phyloP scores from a whole-genome alignment of 1,140 invertebrate genomes.

The Muscidifurax raptorellus region DNA sequence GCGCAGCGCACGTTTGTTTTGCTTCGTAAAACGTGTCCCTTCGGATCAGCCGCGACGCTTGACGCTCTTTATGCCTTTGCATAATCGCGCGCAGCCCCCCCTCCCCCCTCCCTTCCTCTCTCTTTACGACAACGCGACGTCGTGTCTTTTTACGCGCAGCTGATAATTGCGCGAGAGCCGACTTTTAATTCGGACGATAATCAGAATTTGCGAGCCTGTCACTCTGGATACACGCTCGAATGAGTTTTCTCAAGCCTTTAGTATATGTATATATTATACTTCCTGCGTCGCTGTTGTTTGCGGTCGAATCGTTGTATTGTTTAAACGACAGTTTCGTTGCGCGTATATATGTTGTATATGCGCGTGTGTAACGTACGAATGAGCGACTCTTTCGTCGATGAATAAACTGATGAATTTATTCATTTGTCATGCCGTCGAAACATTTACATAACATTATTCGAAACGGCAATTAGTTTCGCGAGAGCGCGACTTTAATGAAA shows the following conservation, averaged over 20 bases:
- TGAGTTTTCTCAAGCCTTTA: not conserved
- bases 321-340: not conserved
- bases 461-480: not conserved
- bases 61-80: constrained; percentile 4
- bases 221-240: not conserved
- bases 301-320: not conserved
- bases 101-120: too few species aligned
- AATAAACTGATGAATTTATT: not conserved
- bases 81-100: constrained; percentile 14
- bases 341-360: too few species aligned
- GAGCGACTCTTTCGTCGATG: too few species aligned
- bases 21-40: constrained; percentile 16
- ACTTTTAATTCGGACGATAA: constrained; percentile 25
- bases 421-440: not conserved
- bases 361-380: too few species aligned
- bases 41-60: constrained; percentile 9
- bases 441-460: not conserved
- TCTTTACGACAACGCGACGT: not conserved
- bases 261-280: not conserved
- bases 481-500: not conserved
- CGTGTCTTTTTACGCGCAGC: constrained; percentile 10
- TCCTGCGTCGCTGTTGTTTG: not conserved
- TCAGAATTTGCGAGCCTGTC: constrained; percentile 20
- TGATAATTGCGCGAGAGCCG: constrained; percentile 5
- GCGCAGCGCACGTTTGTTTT: constrained; percentile 3